These are phyloP conservation scores for Prolemur simus DNA, from an alignment of 2,113 vertebrate species.

Conservation along the genomic window DNA sequence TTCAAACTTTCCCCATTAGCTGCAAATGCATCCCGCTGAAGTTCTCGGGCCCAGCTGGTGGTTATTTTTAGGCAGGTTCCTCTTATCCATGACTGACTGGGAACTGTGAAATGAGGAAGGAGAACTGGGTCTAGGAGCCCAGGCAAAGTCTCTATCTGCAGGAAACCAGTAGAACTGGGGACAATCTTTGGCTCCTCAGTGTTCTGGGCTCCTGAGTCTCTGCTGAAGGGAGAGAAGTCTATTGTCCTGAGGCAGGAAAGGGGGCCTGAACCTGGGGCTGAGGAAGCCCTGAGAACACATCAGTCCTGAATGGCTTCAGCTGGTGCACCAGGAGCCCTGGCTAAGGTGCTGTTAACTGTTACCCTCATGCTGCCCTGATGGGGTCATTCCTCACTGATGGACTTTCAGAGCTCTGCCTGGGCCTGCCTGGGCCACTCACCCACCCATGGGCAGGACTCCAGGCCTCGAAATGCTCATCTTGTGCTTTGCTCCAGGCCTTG, in stretches of 20 bases:
- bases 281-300: not conserved
- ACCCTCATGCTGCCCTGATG: rapidly evolving
- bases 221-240: not conserved
- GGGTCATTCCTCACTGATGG: not conserved
- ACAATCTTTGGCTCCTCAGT: not conserved
- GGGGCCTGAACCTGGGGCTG: not conserved
- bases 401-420: not conserved
- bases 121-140: constrained; percentile 4
- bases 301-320: not conserved
- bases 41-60: not conserved
- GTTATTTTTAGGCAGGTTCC: constrained; percentile 36
- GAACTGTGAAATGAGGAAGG: not conserved
- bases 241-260: not conserved
- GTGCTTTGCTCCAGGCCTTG: not conserved
- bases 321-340: not conserved
- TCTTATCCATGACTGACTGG: constrained; percentile 51
- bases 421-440: rapidly evolving
- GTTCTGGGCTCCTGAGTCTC: not conserved
- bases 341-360: not conserved
- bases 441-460: not conserved
- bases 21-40: not conserved
- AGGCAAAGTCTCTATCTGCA: constrained; percentile 24
- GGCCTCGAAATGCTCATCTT: not conserved
- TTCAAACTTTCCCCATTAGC: not conserved
- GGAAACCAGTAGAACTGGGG: not conserved